Conservation (phyloP, 2,113 vertebrate species). For the Sceloporus tristichus region DNA sequence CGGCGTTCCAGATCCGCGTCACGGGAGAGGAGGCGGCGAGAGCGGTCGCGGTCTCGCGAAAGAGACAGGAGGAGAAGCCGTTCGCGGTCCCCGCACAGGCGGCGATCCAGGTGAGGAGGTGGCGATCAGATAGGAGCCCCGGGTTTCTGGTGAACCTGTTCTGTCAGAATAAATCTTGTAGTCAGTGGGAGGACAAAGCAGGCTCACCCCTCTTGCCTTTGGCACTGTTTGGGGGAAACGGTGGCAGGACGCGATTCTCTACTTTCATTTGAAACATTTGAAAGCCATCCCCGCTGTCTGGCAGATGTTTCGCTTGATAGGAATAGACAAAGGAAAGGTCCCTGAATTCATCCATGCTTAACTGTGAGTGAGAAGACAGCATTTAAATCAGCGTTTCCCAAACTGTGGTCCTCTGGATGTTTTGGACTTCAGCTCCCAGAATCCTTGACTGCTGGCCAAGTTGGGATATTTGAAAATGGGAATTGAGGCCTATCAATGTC, state of each 20-base stretch:
- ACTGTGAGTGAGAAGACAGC: background rate
- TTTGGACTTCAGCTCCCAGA: no score
- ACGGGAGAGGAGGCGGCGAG: constrained; percentile 88
- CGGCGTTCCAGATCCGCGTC: constrained; percentile 92
- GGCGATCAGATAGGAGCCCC: background rate
- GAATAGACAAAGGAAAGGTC: background rate
- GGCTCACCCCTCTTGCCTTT: background rate
- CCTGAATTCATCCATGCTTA: background rate
- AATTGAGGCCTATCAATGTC: background rate
- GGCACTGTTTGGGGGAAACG: background rate
- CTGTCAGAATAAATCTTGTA: background rate
- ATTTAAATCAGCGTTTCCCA: background rate
- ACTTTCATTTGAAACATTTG: background rate
- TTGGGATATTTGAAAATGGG: background rate
- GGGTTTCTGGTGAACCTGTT: background rate
- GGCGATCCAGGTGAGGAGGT: constrained; percentile 88
- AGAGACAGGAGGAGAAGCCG: constrained; percentile 90
- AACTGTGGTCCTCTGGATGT: no score
- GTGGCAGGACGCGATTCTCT: background rate
- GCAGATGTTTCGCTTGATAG: background rate
- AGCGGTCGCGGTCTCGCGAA: constrained; percentile 90
- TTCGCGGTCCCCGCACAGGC: constrained; percentile 90
- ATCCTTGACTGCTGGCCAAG: background rate
- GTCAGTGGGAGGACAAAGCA: no score
- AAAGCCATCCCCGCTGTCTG: background rate